phyloP scores from a whole-genome alignment of 2,797 vertebrate species.

The Pangasius larnaudii region DNA sequence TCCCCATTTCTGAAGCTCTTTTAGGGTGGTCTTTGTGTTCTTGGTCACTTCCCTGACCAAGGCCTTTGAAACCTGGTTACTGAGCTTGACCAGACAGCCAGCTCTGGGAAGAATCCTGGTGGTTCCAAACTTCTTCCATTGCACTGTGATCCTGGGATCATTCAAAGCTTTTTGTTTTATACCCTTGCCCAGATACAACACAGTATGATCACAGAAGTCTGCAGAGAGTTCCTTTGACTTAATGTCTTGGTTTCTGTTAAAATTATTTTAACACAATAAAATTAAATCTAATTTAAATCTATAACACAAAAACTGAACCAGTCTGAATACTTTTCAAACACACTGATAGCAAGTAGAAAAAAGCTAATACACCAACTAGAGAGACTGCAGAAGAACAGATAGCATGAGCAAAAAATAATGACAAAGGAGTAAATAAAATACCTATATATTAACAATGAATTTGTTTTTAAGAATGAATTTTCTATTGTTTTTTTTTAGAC shows the following conservation, averaged over 20 bases:
- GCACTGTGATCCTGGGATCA: background rate
- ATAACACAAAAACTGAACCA: no score
- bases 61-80: background rate
- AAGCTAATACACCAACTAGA: background rate
- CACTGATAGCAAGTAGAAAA: background rate
- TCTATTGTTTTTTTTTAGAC: background rate
- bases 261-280: no score
- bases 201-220: background rate
- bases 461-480: background rate
- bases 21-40: background rate
- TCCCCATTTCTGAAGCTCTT: background rate
- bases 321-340: background rate
- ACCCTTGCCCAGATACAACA: no score
- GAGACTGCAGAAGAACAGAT: background rate
- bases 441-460: background rate
- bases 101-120: background rate
- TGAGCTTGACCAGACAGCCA: background rate
- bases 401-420: background rate
- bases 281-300: no score
- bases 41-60: background rate
- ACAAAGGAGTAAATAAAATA: background rate
- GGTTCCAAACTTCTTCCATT: background rate
- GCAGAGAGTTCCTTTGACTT: background rate
- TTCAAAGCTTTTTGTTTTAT: background rate
- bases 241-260: no score